Conservation (phyloP, 53 echinoderm and acorn worm species). For the Paracentrotus lividus region DNA sequence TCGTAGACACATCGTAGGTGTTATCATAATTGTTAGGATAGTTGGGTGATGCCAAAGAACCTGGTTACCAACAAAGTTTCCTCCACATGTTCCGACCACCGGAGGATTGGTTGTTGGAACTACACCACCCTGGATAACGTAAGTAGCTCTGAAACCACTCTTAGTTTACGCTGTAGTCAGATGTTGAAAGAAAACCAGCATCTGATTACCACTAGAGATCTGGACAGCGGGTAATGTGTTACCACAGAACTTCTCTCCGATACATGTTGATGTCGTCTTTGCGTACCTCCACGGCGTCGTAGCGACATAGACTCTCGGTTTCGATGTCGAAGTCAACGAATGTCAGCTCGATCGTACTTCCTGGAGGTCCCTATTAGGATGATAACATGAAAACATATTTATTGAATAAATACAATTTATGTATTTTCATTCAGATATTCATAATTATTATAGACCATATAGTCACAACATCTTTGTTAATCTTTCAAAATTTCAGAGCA, state of each 20-base stretch:
- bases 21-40: slow-evolving; percentile 56
- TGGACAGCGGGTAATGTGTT: slow-evolving; percentile 50
- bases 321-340: slow-evolving; percentile 62
- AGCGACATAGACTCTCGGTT: slow-evolving; percentile 2
- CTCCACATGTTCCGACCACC: slow-evolving; percentile 57
- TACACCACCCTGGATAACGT: slow-evolving; percentile 41
- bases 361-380: slow-evolving; percentile 54
- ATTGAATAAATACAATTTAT: neutral
- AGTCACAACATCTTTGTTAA: no score
- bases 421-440: neutral
- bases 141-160: slow-evolving; percentile 73
- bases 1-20: slow-evolving; percentile 17
- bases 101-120: slow-evolving; percentile 7
- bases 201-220: slow-evolving; percentile 59
- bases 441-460: neutral
- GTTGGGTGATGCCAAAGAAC: slow-evolving; percentile 65
- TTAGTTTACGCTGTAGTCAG: slow-evolving; percentile 71
- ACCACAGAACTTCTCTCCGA: slow-evolving; percentile 69
- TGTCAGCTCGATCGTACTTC: slow-evolving; percentile 49
- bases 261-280: slow-evolving; percentile 25
- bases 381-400: neutral
- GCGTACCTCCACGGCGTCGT: slow-evolving; percentile 61
- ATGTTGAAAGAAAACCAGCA: slow-evolving; percentile 67
- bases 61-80: slow-evolving; percentile 45
- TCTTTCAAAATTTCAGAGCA: no score